phyloP scores from a whole-genome alignment of 2,113 vertebrate genomes.

The Myxocyprinus asiaticus region DNA sequence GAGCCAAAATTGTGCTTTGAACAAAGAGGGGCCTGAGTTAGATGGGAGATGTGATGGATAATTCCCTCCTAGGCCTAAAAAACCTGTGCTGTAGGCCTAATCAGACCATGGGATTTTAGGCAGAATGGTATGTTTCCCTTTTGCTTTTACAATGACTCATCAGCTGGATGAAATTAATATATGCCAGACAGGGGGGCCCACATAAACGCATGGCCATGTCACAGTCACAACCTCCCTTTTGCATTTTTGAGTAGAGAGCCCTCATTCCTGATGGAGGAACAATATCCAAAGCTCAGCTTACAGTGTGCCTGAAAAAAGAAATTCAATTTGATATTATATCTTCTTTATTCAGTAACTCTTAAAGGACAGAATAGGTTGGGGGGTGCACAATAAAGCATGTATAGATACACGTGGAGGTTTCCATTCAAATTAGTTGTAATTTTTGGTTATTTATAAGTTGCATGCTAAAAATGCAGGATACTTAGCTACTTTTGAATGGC shows the following conservation, averaged over 20 bases:
- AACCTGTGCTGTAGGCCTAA: background rate
- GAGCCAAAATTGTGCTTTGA: slow-evolving; percentile 12
- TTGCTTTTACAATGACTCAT: background rate
- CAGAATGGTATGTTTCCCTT: slow-evolving; percentile 19
- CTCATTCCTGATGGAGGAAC: background rate
- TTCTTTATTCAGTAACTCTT: background rate
- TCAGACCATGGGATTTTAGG: slow-evolving; percentile 8
- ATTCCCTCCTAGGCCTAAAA: slow-evolving; percentile 37
- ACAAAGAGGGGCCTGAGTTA: background rate
- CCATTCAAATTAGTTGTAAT: too few species aligned
- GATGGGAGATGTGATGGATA: slow-evolving; percentile 22
- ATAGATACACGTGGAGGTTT: too few species aligned
- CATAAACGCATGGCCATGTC: slow-evolving; percentile 15
- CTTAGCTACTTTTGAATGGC: too few species aligned
- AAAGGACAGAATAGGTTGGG: background rate
- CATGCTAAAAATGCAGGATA: too few species aligned
- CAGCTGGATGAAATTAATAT: slow-evolving; percentile 15
- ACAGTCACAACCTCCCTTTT: slow-evolving; percentile 27
- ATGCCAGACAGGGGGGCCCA: background rate
- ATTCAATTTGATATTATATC: background rate
- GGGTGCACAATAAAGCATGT: too few species aligned
- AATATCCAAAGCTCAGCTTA: background rate
- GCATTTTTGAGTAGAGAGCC: background rate
- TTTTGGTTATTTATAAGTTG: too few species aligned
- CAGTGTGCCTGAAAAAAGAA: background rate